Evolutionary conservation across 37 sponge, comb jelly and placozoan genomes (phyloP), one percentile per base, ranked within the genome.

Genomic region (Mnemiopsis leidyi): DNA sequence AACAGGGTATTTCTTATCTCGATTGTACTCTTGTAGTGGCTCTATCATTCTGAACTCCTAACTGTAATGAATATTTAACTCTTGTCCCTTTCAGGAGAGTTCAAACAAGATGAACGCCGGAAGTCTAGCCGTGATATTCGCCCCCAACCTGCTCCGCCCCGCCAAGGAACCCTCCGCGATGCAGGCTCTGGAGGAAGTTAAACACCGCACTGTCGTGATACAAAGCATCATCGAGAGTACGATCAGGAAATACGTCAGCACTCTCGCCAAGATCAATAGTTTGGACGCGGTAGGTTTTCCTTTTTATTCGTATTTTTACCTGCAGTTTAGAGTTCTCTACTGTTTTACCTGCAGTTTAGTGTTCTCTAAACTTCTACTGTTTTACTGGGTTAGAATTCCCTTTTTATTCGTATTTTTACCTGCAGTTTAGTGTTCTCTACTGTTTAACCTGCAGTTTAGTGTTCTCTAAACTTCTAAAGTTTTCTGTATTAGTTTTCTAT

Each of bases 41-140:
- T n/a, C n/a, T n/a, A n/a, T n/a, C n/a, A n/a, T n/a, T n/a, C n/a
- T n/a, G n/a, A n/a, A n/a, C n/a, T n/a, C n/a, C n/a, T n/a, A n/a
- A n/a, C n/a, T n/a, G n/a, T n/a, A n/a, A n/a, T n/a, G n/a, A n/a
- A n/a, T n/a, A n/a, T n/a, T n/a, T n/a, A n/a, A n/a, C n/a, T n/a
- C n/a, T n/a, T n/a, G n/a, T n/a, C n/a, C n/a, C n/a, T n/a, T n/a
- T n/a, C 82, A 79, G 82, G 82, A 79, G 29, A 13, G 3, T 32
- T 23, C 82, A 5, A 79, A 79, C 37, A 79, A 79, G 37, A 79
- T 79, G 82, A 79, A 79, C 37, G 82, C 82, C 21, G 36, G 82
- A 0, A 36, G 37, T 32, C 29, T 79, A 32, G 82, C 82, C 1
- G 82, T 79, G 82, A 79, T 79, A 32, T 79, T 79, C 82, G 82